phyloP scores from a whole-genome alignment of 2,888 invertebrate species.

The Pachymerium ferrugineum region DNA sequence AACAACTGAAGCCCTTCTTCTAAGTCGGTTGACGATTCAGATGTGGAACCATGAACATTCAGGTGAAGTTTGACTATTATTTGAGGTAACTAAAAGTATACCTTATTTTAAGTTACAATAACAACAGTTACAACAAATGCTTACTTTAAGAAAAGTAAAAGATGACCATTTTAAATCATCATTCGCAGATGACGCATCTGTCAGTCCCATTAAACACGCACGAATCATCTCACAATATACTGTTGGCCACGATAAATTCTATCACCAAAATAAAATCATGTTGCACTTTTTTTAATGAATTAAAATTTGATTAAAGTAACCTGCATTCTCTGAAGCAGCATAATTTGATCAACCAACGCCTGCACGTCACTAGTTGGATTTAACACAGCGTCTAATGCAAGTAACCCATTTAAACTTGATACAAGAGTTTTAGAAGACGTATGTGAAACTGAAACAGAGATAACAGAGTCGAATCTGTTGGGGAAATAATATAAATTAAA shows the following conservation, averaged over 20 bases:
- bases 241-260: slow-evolving; percentile 67
- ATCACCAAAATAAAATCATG: background rate
- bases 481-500: background rate
- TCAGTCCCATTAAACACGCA: slow-evolving; percentile 81
- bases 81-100: slow-evolving; percentile 37
- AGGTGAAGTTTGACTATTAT: slow-evolving; percentile 39
- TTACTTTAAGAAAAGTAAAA: slow-evolving; percentile 86
- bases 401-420: slow-evolving; percentile 50
- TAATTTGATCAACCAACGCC: slow-evolving; percentile 71
- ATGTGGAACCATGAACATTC: slow-evolving; percentile 30
- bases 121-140: background rate
- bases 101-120: background rate
- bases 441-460: background rate
- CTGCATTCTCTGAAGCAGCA: slow-evolving; percentile 78
- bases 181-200: slow-evolving; percentile 74
- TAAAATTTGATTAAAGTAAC: slow-evolving; percentile 44
- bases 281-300: background rate
- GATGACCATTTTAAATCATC: slow-evolving; percentile 91
- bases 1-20: slow-evolving; percentile 77
- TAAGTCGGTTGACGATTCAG: slow-evolving; percentile 67
- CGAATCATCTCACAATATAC: slow-evolving; percentile 83
- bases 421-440: slow-evolving; percentile 42
- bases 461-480: slow-evolving; percentile 33
- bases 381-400: slow-evolving; percentile 75
- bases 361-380: slow-evolving; percentile 79